Percentiles rank a stretch among this genome's conserved stretches.
phyloP scores from a whole-genome alignment of 2,113 vertebrate genomes.

The Numida meleagris region DNA sequence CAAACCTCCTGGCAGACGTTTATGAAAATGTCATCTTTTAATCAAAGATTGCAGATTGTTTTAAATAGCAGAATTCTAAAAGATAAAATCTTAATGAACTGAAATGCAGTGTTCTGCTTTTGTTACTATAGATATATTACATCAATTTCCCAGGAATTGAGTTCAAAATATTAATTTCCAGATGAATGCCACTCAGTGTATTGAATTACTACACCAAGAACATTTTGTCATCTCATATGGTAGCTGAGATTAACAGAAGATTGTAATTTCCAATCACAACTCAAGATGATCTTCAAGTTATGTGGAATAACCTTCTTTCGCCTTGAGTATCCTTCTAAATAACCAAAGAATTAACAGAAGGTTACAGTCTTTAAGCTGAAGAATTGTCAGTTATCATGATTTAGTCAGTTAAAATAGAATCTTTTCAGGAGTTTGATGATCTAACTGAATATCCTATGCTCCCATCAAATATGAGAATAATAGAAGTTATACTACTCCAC shows the following conservation, averaged over 20 bases:
- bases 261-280: not conserved
- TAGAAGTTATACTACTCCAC: not conserved
- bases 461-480: not conserved
- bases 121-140: not conserved
- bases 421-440: not conserved
- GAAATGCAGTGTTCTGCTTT: not conserved
- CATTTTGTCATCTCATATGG: not conserved
- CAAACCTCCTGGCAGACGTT: not conserved
- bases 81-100: not conserved
- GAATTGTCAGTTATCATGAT: not conserved
- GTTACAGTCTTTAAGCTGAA: not conserved
- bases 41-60: not conserved
- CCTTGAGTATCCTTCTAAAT: not conserved
- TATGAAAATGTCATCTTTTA: not conserved
- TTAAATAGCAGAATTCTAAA: not conserved
- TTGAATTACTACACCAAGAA: not conserved
- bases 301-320: not conserved
- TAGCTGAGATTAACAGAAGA: not conserved
- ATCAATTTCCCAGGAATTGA: not conserved
- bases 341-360: not conserved
- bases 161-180: not conserved
- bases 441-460: not conserved
- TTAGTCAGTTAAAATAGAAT: not conserved
- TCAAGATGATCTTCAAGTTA: not conserved
- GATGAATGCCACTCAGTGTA: not conserved